These are phyloP conservation scores for Aviceda subcristata DNA, from an alignment of 2,113 vertebrate species.

Conservation along the genomic window DNA sequence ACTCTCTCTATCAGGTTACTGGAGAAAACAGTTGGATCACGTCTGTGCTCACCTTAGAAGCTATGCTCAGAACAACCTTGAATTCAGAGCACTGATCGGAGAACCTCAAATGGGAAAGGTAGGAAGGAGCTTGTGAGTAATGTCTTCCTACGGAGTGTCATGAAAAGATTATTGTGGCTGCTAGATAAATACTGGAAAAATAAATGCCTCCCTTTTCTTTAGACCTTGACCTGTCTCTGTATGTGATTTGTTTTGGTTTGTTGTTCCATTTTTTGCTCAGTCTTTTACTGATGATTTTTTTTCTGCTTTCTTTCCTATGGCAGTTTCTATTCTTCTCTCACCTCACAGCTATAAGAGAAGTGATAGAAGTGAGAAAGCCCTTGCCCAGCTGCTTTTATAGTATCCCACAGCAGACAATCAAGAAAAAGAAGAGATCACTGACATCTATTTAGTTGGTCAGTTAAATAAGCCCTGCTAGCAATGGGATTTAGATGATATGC, in stretches of 20 bases:
- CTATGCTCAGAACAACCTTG: conserved; percentile 86
- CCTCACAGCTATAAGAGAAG: neutral
- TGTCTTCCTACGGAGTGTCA: neutral
- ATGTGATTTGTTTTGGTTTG: neutral
- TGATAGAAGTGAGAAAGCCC: neutral
- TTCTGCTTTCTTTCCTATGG: neutral
- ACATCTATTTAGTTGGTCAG: neutral
- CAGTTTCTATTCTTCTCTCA: neutral
- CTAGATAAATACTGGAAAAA: neutral
- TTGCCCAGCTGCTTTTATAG: neutral
- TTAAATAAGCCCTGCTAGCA: neutral
- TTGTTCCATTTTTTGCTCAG: neutral
- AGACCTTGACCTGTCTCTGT: neutral
- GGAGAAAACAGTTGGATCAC: conserved; percentile 95
- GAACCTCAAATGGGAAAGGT: conserved; percentile 94
- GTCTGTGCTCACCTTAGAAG: conserved; percentile 89
- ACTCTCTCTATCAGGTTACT: conserved; percentile 82
- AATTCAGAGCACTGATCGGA: conserved; percentile 88
- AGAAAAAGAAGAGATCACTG: neutral
- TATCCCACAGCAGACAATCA: neutral
- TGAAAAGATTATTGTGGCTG: neutral
- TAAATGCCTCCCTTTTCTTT: neutral
- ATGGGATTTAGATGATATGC: neutral
- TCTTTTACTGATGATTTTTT: neutral
- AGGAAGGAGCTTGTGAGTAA: neutral